A percentile compares a stretch with the other conserved stretches of the same genome.
Conservation (phyloP, 2,888 invertebrate species). For the Rhamnusium bicolor region DNA sequence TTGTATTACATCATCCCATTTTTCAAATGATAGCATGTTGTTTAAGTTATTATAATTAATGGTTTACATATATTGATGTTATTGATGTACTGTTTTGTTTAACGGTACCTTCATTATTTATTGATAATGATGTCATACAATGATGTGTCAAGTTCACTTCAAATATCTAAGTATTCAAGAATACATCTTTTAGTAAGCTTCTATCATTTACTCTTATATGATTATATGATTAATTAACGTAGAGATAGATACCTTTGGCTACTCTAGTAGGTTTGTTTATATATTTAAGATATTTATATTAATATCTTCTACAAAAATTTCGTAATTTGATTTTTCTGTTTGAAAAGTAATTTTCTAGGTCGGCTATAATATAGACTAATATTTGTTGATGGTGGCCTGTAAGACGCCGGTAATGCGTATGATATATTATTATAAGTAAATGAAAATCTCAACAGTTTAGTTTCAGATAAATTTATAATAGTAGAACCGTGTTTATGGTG, state of each 20-base stretch:
- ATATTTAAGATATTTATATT: slow-evolving; percentile 22
- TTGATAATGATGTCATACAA: too few species aligned
- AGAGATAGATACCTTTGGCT: background rate
- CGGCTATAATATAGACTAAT: background rate
- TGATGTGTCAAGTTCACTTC: too few species aligned
- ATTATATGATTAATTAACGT: background rate
- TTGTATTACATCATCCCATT: too few species aligned
- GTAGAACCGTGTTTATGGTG: background rate
- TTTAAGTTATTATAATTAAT: too few species aligned
- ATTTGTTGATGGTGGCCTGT: slow-evolving; percentile 25
- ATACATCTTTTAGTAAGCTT: too few species aligned
- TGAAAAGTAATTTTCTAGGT: slow-evolving; percentile 14
- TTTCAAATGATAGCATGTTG: too few species aligned
- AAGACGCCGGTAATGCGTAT: slow-evolving; percentile 12
- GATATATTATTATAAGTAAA: slow-evolving; percentile 1
- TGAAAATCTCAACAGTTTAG: slow-evolving; percentile 12
- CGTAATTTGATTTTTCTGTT: slow-evolving; percentile 2
- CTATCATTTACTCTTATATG: background rate
- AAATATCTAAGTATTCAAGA: too few species aligned
- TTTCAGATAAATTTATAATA: slow-evolving; percentile 9
- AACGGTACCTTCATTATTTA: too few species aligned
- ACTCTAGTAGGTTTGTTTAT: slow-evolving; percentile 26
- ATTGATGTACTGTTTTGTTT: too few species aligned
- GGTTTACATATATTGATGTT: too few species aligned
- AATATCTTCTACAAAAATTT: slow-evolving; percentile 24